phyloP scores from a whole-genome alignment of 2,113 vertebrate species.

The Silurus meridionalis region DNA sequence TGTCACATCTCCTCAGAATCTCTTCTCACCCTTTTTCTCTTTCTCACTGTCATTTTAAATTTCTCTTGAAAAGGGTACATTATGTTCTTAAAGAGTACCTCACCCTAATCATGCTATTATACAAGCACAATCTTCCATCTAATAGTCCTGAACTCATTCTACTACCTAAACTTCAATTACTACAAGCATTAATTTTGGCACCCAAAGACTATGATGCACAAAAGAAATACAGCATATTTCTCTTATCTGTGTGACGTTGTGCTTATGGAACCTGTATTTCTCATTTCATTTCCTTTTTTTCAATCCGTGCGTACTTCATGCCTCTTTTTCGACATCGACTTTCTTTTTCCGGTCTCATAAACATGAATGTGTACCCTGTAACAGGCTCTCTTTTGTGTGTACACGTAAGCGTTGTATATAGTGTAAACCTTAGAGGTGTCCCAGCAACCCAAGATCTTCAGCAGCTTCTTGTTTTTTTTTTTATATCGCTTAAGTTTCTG shows the following conservation, averaged over 20 bases:
- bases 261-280: not conserved
- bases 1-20: not conserved
- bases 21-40: not conserved
- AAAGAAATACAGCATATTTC: not conserved
- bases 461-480: not conserved
- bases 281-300: not conserved
- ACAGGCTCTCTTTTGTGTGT: not conserved
- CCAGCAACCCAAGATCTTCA: not conserved
- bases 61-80: slow-evolving; percentile 13
- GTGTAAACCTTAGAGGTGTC: not conserved
- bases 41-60: not conserved
- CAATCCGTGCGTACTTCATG: not conserved
- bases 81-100: not conserved
- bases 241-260: not conserved
- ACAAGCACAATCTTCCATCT: not conserved
- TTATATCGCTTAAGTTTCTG: not conserved
- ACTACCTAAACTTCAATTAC: not conserved
- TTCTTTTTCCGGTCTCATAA: slow-evolving; percentile 49
- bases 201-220: not conserved
- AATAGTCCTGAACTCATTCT: not conserved
- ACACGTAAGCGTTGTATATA: not conserved
- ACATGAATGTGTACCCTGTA: not conserved
- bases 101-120: slow-evolving; percentile 27
- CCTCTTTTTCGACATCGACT: not conserved
- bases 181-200: not conserved